Evolutionary conservation across 2,113 vertebrate genomes (phyloP).

Genomic region (Ciconia maguari): DNA sequence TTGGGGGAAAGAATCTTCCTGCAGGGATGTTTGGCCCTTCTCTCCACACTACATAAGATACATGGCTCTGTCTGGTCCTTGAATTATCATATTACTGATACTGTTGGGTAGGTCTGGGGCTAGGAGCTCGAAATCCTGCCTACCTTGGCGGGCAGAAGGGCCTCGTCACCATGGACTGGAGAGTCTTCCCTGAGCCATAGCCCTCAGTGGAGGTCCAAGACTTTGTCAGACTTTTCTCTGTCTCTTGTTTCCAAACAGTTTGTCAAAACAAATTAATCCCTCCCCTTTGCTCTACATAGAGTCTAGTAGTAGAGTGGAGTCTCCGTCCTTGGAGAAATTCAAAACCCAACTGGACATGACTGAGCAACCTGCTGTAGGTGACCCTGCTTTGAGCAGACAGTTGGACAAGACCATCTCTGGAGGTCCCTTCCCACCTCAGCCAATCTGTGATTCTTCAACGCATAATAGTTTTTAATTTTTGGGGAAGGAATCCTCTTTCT

Average conservation of each 20-base stretch:
- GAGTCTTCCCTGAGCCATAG: not conserved
- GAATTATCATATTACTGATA: not conserved
- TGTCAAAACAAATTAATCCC: not conserved
- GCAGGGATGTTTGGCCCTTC: not conserved
- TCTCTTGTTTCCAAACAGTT: not conserved
- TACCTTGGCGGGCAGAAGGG: not conserved
- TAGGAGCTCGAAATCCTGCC: not conserved
- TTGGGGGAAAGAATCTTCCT: not conserved
- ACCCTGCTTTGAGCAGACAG: not conserved
- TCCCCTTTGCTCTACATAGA: not conserved
- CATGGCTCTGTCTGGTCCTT: fast-evolving
- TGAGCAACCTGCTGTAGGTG: not conserved
- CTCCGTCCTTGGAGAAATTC: not conserved
- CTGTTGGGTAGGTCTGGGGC: not conserved
- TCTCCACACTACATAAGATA: not conserved
- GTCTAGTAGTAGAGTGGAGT: not conserved
- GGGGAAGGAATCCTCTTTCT: not conserved
- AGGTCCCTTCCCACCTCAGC: not conserved
- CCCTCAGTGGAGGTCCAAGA: not conserved
- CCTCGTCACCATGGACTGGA: not conserved
- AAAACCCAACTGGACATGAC: not conserved
- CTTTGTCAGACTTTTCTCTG: not conserved
- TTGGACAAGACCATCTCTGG: not conserved
- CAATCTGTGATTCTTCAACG: not conserved
- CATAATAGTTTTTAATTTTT: not conserved